These are phyloP conservation scores for Decapterus maruadsi DNA, from an alignment of 2,797 vertebrate genomes.

Conservation along the genomic window DNA sequence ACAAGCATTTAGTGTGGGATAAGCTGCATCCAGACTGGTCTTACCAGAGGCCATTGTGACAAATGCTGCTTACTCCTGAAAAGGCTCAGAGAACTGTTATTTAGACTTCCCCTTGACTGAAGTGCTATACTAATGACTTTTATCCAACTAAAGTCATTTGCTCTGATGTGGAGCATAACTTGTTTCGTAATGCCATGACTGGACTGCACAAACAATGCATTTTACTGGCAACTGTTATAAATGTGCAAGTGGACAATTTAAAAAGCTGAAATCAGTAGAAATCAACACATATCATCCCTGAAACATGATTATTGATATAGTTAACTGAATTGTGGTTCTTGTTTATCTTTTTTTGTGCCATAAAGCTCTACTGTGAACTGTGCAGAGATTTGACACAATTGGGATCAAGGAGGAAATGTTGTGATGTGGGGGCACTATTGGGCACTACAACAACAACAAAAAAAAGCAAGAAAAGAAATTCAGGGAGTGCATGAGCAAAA, in stretches of 20 bases:
- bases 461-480: neutral
- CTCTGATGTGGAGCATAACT: neutral
- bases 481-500: conserved; percentile 54
- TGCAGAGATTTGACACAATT: conserved; percentile 19
- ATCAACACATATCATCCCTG: too few relatives aligned
- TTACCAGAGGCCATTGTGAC: neutral
- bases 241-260: neutral
- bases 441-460: neutral
- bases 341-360: neutral
- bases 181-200: neutral
- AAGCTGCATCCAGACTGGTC: neutral
- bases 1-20: neutral
- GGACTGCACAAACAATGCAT: neutral
- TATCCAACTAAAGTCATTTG: neutral
- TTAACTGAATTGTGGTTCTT: neutral
- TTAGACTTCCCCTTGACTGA: neutral
- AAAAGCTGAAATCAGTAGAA: neutral
- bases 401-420: conserved; percentile 15
- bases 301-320: neutral
- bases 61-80: neutral
- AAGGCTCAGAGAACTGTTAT: neutral
- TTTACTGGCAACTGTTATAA: neutral
- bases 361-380: neutral
- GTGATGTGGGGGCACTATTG: conserved; percentile 40
- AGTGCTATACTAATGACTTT: neutral